These are phyloP conservation scores for Physocephala rufipes DNA, from an alignment of 2,888 invertebrate genomes.

Conservation along the genomic window DNA sequence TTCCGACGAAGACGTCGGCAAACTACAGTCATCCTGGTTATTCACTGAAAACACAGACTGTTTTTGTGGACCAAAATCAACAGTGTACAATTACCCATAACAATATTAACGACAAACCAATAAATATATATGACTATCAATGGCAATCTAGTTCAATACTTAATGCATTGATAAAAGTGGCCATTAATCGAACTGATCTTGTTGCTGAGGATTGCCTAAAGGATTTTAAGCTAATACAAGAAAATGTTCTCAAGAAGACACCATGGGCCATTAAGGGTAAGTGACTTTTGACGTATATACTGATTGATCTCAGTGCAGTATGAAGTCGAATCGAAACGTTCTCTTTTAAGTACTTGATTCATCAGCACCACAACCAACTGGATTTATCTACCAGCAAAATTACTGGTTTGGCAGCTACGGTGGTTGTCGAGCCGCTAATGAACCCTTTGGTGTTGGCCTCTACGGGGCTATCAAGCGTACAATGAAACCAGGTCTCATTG, in stretches of 20 bases:
- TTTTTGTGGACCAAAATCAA: too few relatives aligned
- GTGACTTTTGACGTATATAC: neutral
- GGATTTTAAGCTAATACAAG: conserved; percentile 9
- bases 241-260: conserved; percentile 6
- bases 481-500: conserved; percentile 60
- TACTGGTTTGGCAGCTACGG: conserved; percentile 69
- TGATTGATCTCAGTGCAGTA: too few relatives aligned
- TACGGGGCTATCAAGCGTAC: conserved; percentile 55
- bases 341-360: conserved; percentile 67
- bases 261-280: conserved; percentile 27
- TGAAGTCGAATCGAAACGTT: neutral
- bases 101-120: neutral
- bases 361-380: conserved; percentile 68
- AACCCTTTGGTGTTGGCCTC: conserved; percentile 56
- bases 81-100: neutral
- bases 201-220: neutral
- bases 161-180: conserved; percentile 9
- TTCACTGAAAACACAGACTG: too few relatives aligned
- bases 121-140: neutral
- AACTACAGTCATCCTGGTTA: too few relatives aligned
- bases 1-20: too few relatives aligned
- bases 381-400: conserved; percentile 70
- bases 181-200: neutral
- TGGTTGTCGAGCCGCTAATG: conserved; percentile 66
- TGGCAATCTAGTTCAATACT: conserved; percentile 16